A percentile compares a stretch with the other conserved stretches of the same genome.
Evolutionary conservation across 2,113 vertebrate genomes (phyloP).

Genomic region (Sinocyclocheilus anophthalmus): DNA sequence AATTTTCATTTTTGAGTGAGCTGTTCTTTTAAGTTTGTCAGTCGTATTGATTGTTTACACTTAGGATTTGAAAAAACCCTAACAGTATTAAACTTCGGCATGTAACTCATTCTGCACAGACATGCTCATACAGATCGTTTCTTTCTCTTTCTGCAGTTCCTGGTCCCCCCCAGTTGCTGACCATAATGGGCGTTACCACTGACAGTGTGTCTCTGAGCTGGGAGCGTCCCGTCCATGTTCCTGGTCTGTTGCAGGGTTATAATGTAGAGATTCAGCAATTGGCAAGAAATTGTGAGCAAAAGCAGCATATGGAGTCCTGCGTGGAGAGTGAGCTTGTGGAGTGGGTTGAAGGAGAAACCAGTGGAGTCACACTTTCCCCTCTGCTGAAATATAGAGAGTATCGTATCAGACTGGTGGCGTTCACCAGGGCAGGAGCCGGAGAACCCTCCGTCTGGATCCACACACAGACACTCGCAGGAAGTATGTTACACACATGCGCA

Average conservation of each 20-base stretch:
- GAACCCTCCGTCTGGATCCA: slow-evolving; percentile 84
- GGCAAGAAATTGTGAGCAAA: slow-evolving; percentile 84
- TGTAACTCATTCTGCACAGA: background rate
- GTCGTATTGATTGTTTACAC: too few relatives aligned
- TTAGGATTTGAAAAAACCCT: too few relatives aligned
- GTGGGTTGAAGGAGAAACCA: slow-evolving; percentile 69
- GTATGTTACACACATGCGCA: slow-evolving; percentile 74
- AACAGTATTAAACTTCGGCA: background rate
- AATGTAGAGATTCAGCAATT: slow-evolving; percentile 82
- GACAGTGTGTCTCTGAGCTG: slow-evolving; percentile 86
- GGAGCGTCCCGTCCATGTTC: slow-evolving; percentile 79
- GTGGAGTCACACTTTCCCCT: slow-evolving; percentile 77
- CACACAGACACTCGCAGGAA: slow-evolving; percentile 82
- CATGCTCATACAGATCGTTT: background rate
- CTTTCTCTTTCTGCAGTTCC: slow-evolving; percentile 77
- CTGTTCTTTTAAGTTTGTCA: too few relatives aligned
- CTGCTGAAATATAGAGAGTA: slow-evolving; percentile 90
- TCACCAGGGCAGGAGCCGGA: slow-evolving; percentile 87
- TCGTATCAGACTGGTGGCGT: slow-evolving; percentile 86
- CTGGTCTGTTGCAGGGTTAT: slow-evolving; percentile 88
- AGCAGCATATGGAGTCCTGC: slow-evolving; percentile 71
- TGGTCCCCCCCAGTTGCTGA: slow-evolving; percentile 80
- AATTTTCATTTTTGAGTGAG: background rate
- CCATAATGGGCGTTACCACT: slow-evolving; percentile 78
- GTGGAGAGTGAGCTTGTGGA: slow-evolving; percentile 75